Conservation (phyloP, 2,888 invertebrate genomes). For the Hydriomena furcata region DNA sequence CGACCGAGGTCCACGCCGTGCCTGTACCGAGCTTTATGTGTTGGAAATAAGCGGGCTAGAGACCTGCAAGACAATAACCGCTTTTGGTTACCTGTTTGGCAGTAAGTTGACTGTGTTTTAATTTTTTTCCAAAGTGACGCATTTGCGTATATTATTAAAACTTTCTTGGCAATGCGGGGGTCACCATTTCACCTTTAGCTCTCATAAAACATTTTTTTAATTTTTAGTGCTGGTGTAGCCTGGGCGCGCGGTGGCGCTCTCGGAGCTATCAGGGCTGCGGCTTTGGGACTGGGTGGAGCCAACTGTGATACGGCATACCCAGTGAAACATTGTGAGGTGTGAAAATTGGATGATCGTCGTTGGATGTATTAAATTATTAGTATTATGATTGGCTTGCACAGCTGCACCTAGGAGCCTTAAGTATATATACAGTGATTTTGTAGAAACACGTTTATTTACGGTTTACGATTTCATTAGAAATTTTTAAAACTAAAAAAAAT, state of each 20-base stretch:
- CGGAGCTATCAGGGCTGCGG: conserved; percentile 85
- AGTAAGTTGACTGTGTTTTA: conserved; percentile 75
- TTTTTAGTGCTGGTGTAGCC: conserved; percentile 88
- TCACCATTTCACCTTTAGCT: too few species aligned
- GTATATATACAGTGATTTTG: too few species aligned
- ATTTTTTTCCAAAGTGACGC: too few species aligned
- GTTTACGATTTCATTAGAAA: too few species aligned
- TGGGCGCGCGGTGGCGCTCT: conserved; percentile 86
- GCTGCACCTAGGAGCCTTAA: too few species aligned
- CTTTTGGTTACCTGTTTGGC: conserved; percentile 90
- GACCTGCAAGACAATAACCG: conserved; percentile 79
- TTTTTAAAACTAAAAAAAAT: too few species aligned
- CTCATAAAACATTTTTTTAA: not conserved
- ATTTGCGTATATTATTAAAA: too few species aligned
- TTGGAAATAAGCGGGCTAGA: conserved; percentile 86
- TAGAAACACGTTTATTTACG: too few species aligned
- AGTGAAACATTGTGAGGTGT: conserved; percentile 68
- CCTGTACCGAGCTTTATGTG: conserved; percentile 85
- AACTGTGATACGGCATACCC: conserved; percentile 85
- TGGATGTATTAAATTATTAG: too few species aligned
- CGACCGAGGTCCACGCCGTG: conserved; percentile 83
- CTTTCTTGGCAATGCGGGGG: too few species aligned
- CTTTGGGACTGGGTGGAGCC: conserved; percentile 87
- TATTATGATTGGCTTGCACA: too few species aligned
- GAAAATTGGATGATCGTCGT: too few species aligned